Evolutionary conservation across 2,113 vertebrate species (phyloP).

Genomic region (Noctilio leporinus): DNA sequence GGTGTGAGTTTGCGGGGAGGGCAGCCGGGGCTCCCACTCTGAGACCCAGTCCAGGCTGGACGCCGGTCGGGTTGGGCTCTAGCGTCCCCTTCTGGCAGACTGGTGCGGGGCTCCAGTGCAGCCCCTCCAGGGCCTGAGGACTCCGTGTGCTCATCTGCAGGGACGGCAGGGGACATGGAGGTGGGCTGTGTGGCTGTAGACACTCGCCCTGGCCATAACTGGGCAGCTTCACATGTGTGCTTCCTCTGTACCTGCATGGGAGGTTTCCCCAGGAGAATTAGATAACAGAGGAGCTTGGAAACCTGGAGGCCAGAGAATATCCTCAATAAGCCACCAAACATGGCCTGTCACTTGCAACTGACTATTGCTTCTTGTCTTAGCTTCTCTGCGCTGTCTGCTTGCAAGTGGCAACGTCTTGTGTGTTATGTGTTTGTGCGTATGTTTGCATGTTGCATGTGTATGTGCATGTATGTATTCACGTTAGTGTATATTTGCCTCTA

Average conservation of each 20-base stretch:
- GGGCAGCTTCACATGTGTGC: background rate
- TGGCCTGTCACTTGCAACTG: background rate
- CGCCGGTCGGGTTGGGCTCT: background rate
- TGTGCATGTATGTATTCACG: background rate
- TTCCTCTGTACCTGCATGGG: background rate
- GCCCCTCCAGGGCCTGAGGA: background rate
- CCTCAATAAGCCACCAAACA: background rate
- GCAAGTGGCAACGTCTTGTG: background rate
- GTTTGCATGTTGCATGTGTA: background rate
- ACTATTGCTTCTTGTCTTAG: background rate
- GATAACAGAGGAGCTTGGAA: background rate
- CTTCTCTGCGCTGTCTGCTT: background rate
- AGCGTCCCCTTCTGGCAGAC: accelerated
- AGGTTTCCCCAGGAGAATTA: background rate
- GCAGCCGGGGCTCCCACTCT: background rate
- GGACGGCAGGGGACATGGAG: accelerated
- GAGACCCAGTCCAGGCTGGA: background rate
- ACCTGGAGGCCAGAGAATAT: background rate
- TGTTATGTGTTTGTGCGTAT: background rate
- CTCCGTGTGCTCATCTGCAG: background rate
- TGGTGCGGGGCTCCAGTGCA: accelerated
- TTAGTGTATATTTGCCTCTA: background rate
- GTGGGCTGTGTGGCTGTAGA: background rate
- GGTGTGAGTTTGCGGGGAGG: constrained; percentile 18
- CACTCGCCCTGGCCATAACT: accelerated